These are phyloP conservation scores for Oceanodroma leucorhoa DNA, from an alignment of 2,797 vertebrate species.

Conservation along the genomic window DNA sequence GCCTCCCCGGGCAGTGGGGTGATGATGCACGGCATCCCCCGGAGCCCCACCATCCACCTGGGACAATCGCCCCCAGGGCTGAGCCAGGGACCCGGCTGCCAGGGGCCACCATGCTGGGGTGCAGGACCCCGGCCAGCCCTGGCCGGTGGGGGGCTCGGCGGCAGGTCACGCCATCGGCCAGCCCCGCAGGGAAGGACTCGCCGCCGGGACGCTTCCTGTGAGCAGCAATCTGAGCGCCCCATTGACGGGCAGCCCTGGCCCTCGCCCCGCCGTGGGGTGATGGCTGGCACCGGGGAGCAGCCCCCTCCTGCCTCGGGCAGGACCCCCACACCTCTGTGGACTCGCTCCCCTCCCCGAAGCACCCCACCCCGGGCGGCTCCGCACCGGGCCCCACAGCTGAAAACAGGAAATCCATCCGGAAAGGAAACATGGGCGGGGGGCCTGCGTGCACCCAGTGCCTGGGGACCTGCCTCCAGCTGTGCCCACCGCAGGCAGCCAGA, in stretches of 20 bases:
- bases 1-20: no score
- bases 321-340: neutral
- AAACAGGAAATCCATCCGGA: slow-evolving; percentile 71
- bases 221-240: neutral
- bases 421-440: slow-evolving; percentile 60
- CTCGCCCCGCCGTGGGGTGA: rapidly evolving
- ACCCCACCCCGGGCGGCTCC: slow-evolving; percentile 12
- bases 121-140: neutral
- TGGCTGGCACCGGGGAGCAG: rapidly evolving
- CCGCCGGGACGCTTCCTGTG: rapidly evolving
- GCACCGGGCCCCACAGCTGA: slow-evolving; percentile 24
- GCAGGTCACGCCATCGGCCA: neutral
- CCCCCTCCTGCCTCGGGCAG: neutral
- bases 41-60: no score
- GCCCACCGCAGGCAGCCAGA: neutral
- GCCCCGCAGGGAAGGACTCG: neutral
- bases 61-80: neutral
- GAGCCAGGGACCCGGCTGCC: neutral
- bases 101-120: no score
- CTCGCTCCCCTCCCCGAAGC: neutral
- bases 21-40: neutral
- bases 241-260: neutral
- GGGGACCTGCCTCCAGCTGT: slow-evolving; percentile 11
- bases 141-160: neutral
- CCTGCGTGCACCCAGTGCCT: neutral